Conservation (phyloP, 2,113 vertebrate species). For the Chrysochloris asiatica region DNA sequence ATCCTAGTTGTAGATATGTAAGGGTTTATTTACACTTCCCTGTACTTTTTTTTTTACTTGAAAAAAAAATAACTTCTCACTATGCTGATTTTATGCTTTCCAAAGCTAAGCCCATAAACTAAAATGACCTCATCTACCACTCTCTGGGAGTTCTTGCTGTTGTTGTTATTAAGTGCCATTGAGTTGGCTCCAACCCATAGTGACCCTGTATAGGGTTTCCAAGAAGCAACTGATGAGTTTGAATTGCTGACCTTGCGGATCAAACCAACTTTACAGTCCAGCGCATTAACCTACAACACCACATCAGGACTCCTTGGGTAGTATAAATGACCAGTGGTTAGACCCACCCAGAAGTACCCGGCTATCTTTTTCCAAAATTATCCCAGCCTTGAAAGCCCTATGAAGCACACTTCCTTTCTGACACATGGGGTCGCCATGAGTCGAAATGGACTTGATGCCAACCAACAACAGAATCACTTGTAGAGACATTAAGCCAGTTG, state of each 20-base stretch:
- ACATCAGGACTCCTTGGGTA: neutral
- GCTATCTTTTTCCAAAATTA: neutral
- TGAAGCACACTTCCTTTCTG: neutral
- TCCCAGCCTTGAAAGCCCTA: too few species aligned
- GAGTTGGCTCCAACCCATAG: too few species aligned
- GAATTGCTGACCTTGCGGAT: too few species aligned
- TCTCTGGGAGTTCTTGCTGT: neutral
- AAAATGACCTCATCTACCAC: neutral
- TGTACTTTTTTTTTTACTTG: slow-evolving; percentile 13
- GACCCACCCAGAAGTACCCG: neutral
- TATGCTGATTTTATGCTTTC: neutral
- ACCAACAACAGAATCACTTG: neutral
- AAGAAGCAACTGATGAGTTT: too few species aligned
- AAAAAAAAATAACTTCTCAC: neutral
- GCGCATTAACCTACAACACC: too few species aligned
- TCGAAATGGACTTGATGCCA: neutral
- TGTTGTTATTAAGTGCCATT: too few species aligned
- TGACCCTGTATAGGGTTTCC: too few species aligned
- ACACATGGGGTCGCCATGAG: neutral
- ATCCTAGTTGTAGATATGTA: neutral
- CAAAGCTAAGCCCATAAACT: neutral
- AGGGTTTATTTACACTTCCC: neutral
- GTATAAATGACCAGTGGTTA: neutral
- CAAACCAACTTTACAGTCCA: too few species aligned
- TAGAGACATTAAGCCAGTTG: neutral